phyloP scores from a whole-genome alignment of 2,888 invertebrate genomes.

The Drosophila stalkeri region DNA sequence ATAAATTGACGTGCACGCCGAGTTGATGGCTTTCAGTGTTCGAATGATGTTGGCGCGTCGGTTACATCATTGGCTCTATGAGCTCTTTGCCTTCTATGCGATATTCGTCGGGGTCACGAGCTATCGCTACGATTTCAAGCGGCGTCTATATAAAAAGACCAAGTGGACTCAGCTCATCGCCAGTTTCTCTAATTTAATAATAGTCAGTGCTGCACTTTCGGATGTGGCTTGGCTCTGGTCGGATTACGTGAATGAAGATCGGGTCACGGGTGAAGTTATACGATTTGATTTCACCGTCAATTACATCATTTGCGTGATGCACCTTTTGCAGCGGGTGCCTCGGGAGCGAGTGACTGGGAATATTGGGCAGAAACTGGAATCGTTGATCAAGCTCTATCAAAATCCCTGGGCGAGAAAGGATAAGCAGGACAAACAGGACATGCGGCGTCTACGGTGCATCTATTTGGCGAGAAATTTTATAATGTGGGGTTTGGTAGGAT shows the following conservation, averaged over 20 bases:
- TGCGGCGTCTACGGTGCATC: constrained; percentile 7
- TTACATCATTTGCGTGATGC: constrained; percentile 27
- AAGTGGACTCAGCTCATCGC: constrained; percentile 36
- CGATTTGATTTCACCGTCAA: constrained; percentile 18
- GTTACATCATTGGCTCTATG: constrained; percentile 24
- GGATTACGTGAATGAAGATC: not conserved
- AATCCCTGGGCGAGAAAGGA: not conserved
- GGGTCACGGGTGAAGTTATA: not conserved
- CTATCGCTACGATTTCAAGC: constrained; percentile 45
- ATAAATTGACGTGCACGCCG: not conserved
- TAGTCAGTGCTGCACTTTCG: rapidly evolving
- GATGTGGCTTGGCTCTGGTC: constrained; percentile 7
- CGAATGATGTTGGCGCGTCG: not conserved
- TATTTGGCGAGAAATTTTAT: constrained; percentile 25
- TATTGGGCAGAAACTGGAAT: constrained; percentile 10
- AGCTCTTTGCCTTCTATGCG: constrained; percentile 27
- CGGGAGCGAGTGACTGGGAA: constrained; percentile 22
- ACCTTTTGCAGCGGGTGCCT: constrained; percentile 27
- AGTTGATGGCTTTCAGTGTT: not conserved
- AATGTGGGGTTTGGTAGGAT: constrained; percentile 5
- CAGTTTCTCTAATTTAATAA: constrained; percentile 23
- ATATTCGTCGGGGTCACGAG: constrained; percentile 46
- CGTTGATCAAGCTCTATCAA: constrained; percentile 22
- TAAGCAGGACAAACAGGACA: not conserved
- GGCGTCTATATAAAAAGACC: constrained; percentile 1